phyloP scores from a whole-genome alignment of 2,113 vertebrate species.

The Felis chaus region DNA sequence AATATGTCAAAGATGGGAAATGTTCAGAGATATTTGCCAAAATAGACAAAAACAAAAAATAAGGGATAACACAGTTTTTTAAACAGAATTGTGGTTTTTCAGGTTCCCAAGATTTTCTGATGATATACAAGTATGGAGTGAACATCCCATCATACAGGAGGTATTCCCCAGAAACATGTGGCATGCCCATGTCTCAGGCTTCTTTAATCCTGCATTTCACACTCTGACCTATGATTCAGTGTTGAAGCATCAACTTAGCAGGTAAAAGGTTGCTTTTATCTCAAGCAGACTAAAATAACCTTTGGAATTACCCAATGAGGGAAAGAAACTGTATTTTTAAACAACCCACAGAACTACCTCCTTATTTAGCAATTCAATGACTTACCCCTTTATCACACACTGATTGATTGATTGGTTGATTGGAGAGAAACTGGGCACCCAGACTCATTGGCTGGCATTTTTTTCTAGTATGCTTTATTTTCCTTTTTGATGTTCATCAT shows the following conservation, averaged over 20 bases:
- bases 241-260: not conserved
- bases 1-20: not conserved
- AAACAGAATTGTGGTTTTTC: not conserved
- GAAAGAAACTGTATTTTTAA: not conserved
- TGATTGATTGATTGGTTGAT: too few relatives aligned
- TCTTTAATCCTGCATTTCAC: not conserved
- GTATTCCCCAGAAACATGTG: not conserved
- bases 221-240: not conserved
- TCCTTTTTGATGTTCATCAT: not conserved
- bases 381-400: not conserved
- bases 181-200: not conserved
- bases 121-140: not conserved
- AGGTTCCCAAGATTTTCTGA: not conserved
- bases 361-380: not conserved
- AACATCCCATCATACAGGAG: not conserved
- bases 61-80: not conserved
- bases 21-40: not conserved
- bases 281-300: not conserved
- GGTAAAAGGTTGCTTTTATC: not conserved
- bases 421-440: not conserved
- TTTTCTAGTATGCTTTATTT: not conserved
- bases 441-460: not conserved
- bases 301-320: not conserved
- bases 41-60: not conserved
- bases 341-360: not conserved